Percentiles rank a stretch among this genome's conserved stretches.
These are phyloP conservation scores for Fregetta grallaria DNA, from an alignment of 2,113 vertebrate species.

Conservation along the genomic window DNA sequence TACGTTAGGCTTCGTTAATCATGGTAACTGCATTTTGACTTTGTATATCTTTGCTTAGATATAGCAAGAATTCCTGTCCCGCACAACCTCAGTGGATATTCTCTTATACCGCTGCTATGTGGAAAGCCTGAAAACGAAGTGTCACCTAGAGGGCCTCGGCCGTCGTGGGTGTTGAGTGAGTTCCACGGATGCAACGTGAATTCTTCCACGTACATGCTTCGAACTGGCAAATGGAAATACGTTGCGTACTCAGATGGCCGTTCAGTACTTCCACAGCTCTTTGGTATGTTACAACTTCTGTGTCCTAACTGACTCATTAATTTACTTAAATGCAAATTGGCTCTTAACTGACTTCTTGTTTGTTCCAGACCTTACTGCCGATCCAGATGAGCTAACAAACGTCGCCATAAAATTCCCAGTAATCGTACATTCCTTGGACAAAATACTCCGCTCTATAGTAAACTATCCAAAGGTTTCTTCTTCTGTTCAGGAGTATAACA, in stretches of 20 bases:
- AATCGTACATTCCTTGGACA: slow-evolving; percentile 77
- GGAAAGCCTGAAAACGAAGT: neutral
- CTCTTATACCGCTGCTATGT: slow-evolving; percentile 78
- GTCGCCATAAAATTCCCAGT: slow-evolving; percentile 78
- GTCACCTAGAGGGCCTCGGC: slow-evolving; percentile 4
- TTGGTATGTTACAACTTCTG: slow-evolving; percentile 73
- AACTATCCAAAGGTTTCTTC: slow-evolving; percentile 87
- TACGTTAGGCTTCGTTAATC: neutral
- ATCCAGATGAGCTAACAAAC: slow-evolving; percentile 89
- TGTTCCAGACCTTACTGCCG: slow-evolving; percentile 83
- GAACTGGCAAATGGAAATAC: slow-evolving; percentile 87
- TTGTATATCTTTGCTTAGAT: slow-evolving; percentile 72
- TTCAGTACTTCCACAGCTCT: slow-evolving; percentile 85
- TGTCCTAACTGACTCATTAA: neutral
- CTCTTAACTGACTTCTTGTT: neutral
- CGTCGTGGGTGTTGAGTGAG: slow-evolving; percentile 89
- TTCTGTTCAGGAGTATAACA: slow-evolving; percentile 86
- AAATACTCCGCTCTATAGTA: slow-evolving; percentile 78
- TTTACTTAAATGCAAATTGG: neutral
- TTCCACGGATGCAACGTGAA: slow-evolving; percentile 95
- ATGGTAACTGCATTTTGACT: neutral
- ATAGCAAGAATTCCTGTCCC: slow-evolving; percentile 77
- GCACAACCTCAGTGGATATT: slow-evolving; percentile 84
- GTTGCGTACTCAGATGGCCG: slow-evolving; percentile 85
- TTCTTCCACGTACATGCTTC: slow-evolving; percentile 92